Base-by-base conservation (phyloP, 2,797 vertebrate genomes). In the Columba guinea region DNA sequence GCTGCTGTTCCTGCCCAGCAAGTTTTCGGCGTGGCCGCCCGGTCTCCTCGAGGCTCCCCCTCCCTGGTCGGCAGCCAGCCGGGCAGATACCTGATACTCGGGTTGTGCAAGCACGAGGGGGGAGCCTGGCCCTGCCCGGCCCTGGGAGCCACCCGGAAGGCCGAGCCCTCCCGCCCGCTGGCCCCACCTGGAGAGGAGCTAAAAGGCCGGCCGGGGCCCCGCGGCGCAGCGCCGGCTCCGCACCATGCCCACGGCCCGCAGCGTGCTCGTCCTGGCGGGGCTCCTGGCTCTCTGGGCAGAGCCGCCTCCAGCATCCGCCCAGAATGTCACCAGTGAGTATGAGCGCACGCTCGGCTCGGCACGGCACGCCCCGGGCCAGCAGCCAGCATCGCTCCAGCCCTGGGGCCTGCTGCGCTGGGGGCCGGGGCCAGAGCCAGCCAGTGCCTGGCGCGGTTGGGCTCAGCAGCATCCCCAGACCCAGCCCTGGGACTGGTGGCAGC, bases 241-340 rank as follows among this genome's bases (percentile, higher is more conserved):
- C 96, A 95, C 93, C 96, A 95, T 96, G 95, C 88, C 91, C 94
- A 2, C 34, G 91, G 89, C 94, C 93, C 87, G 63, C 96, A 91
- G 92, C 93, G 55, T 94, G 81, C 95, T 96, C 84, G 46, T 96
- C 91, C 59, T 96, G 93, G 93, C 91, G 15, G 96, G 94, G 93
- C 91, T 96, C 93, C 93, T 96, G 92, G 84, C 95, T 90, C 93
- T 96, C 91, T 94, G 96, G 93, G 91, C 91, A 87, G 87, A 92
- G 91, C 91, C 76, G 81, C 75, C 89, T 39, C 87, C 96, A 79
- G 94, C 94, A 94, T 91, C 95, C 91, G 48, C 91, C 95, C 95
- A 93, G 84, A 96, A 96, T 94, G 94, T 44, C 94, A 96, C 96
- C 90, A 96, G 96, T 96, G 95, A 96, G 96, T 96, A 96, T 95